Evolutionary conservation across 2,888 invertebrate species (phyloP).

Genomic region (Hesperia comma): DNA sequence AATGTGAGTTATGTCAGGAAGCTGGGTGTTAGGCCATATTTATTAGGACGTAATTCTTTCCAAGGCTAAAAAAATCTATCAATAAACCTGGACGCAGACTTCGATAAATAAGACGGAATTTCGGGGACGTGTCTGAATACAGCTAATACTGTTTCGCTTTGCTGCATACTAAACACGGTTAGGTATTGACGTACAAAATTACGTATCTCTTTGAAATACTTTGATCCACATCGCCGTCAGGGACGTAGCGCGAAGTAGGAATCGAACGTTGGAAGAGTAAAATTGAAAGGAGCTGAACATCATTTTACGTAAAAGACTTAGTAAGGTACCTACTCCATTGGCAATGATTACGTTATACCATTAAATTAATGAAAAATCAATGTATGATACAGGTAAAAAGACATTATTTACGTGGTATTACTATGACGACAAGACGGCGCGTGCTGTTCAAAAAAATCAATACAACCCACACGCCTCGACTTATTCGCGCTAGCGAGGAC

Average conservation of each 20-base stretch:
- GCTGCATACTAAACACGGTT: slow-evolving; percentile 6
- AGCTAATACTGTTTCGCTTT: slow-evolving; percentile 8
- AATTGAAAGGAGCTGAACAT: background rate
- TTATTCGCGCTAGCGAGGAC: slow-evolving; percentile 63
- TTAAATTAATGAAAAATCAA: too few relatives aligned
- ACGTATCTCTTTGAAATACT: slow-evolving; percentile 8
- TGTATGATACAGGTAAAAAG: slow-evolving; percentile 43
- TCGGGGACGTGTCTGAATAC: slow-evolving; percentile 1
- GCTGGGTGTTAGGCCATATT: background rate
- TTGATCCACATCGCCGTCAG: background rate
- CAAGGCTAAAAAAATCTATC: background rate
- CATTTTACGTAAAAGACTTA: background rate
- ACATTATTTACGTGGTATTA: slow-evolving; percentile 62
- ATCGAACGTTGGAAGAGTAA: background rate
- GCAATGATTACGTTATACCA: too few relatives aligned
- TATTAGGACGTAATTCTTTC: slow-evolving; percentile 6
- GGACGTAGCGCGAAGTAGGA: background rate
- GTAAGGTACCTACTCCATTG: background rate
- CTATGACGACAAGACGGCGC: slow-evolving; percentile 55
- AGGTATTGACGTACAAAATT: slow-evolving; percentile 1
- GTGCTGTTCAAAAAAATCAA: slow-evolving; percentile 72
- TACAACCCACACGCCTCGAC: slow-evolving; percentile 60
- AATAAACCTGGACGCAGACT: background rate
- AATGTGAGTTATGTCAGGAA: background rate
- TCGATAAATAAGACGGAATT: background rate